These are phyloP conservation scores for Cydia strobilella DNA, from an alignment of 1,140 invertebrate species.

Conservation along the genomic window DNA sequence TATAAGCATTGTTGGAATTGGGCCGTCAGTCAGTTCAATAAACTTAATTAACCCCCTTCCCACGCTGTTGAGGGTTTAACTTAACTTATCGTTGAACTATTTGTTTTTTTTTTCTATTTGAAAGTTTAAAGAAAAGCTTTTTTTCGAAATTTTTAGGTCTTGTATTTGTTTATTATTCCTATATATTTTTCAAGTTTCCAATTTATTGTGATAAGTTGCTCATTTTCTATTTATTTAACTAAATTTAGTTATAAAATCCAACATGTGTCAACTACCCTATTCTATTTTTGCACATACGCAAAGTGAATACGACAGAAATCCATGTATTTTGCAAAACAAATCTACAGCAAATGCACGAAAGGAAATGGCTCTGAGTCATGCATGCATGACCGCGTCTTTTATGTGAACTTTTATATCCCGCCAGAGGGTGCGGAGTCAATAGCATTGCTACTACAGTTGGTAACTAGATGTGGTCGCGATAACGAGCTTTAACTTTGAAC, in stretches of 20 bases:
- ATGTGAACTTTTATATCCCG: constrained; percentile 16
- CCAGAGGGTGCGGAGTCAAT: constrained; percentile 16
- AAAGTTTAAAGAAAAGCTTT: no score
- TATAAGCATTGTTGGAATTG: no score
- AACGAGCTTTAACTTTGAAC: constrained; percentile 1
- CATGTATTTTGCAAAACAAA: constrained; percentile 16
- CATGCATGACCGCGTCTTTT: constrained; percentile 22
- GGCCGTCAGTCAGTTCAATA: not conserved
- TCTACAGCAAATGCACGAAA: constrained; percentile 25
- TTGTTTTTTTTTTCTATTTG: no score
- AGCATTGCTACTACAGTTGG: constrained; percentile 21
- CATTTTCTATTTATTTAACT: no score
- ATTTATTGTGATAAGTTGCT: no score
- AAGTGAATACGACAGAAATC: not conserved
- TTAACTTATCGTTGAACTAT: not conserved
- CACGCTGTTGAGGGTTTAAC: not conserved
- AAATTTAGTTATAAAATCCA: no score
- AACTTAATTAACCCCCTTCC: not conserved
- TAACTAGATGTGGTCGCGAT: constrained; percentile 15
- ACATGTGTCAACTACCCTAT: no score
- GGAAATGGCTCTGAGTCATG: constrained; percentile 27
- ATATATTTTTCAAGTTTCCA: no score
- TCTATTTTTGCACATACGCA: not conserved
- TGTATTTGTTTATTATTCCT: no score
- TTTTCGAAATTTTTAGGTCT: no score